A percentile compares a stretch with the other conserved stretches of the same genome.
These are phyloP conservation scores for Grallaria varia DNA, from an alignment of 2,113 vertebrate species.

Conservation along the genomic window DNA sequence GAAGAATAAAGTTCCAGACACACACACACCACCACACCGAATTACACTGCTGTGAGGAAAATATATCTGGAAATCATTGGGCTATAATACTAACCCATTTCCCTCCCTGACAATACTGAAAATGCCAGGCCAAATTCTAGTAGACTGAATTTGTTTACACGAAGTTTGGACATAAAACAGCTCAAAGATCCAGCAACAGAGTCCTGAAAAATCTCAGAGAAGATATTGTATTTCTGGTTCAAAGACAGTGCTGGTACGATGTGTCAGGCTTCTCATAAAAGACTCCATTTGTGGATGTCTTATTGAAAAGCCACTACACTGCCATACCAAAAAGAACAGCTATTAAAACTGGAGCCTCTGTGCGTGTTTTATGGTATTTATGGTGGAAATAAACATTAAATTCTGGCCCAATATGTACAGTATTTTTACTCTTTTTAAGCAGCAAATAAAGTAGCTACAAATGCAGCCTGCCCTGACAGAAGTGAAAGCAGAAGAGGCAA, in stretches of 20 bases:
- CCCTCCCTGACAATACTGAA: neutral
- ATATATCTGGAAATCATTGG: neutral
- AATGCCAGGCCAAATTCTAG: neutral
- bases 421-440: neutral
- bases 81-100: neutral
- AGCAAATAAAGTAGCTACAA: neutral
- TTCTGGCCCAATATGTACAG: neutral
- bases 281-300: neutral
- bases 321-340: neutral
- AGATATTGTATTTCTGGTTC: neutral
- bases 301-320: neutral
- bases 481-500: neutral
- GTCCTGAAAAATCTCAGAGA: conserved; percentile 20
- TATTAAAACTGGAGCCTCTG: neutral
- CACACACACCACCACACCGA: neutral
- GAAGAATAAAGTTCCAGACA: neutral
- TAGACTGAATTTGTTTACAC: neutral
- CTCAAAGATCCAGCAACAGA: conserved; percentile 5
- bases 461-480: neutral
- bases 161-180: neutral
- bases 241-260: neutral
- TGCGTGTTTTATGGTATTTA: neutral
- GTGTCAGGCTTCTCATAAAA: neutral
- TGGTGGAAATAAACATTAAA: neutral
- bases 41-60: neutral